Evolutionary conservation across 2,888 invertebrate genomes (phyloP).

Genomic region (Germaria angustata): DNA sequence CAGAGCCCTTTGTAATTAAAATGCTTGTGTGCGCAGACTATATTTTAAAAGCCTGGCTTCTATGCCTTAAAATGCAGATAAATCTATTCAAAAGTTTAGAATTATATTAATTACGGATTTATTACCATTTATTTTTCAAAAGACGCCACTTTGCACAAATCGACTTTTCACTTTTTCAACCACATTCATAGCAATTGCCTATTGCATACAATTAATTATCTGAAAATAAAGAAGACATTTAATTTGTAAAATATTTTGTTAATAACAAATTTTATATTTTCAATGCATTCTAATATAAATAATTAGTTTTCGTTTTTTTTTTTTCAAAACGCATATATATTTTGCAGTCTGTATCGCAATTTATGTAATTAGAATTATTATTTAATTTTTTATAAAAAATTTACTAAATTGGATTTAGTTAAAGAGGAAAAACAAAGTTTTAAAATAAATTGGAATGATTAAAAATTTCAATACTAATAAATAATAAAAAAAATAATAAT

Average conservation of each 20-base stretch:
- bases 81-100: too few species aligned
- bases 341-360: background rate
- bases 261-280: background rate
- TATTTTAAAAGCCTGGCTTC: too few species aligned
- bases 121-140: too few species aligned
- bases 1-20: too few species aligned
- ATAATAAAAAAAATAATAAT: constrained; percentile 8
- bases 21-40: too few species aligned
- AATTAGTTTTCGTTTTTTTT: constrained; percentile 15
- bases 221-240: constrained; percentile 7
- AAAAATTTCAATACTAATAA: background rate
- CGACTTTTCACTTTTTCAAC: background rate
- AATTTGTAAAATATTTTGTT: constrained; percentile 1
- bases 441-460: constrained; percentile 12
- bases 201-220: constrained; percentile 4
- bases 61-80: too few species aligned
- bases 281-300: constrained; percentile 9
- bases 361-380: constrained; percentile 37
- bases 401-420: constrained; percentile 18
- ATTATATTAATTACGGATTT: too few species aligned
- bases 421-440: background rate
- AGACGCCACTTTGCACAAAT: too few species aligned
- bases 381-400: background rate
- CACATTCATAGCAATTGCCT: background rate
- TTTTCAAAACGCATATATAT: background rate